phyloP scores from a whole-genome alignment of 2,113 vertebrate species.

The Chitala chitala region DNA sequence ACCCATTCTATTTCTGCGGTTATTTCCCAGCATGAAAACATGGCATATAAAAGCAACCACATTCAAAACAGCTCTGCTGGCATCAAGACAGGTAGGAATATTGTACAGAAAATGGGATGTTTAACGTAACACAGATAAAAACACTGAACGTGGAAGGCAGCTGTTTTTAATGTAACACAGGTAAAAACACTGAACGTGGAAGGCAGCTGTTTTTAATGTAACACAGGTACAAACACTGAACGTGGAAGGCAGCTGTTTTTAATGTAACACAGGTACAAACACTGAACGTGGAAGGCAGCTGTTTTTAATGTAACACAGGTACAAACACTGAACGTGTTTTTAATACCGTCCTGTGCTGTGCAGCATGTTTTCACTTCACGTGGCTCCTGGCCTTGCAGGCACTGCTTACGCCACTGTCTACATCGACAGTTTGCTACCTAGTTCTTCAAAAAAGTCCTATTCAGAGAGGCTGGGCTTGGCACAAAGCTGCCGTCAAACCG shows the following conservation, averaged over 20 bases:
- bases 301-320: too few species aligned
- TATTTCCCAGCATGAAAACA: neutral
- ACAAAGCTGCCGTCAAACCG: slow-evolving; percentile 56
- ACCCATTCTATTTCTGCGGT: neutral
- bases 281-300: too few species aligned
- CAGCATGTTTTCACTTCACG: neutral
- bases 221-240: too few species aligned
- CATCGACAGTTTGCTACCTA: slow-evolving; percentile 54
- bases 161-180: too few species aligned
- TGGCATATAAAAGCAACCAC: neutral
- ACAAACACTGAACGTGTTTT: too few species aligned
- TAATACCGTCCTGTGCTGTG: too few species aligned
- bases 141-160: too few species aligned
- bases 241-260: too few species aligned
- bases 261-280: too few species aligned
- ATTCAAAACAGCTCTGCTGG: neutral
- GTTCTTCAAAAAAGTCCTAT: slow-evolving; percentile 63
- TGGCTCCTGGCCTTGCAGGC: slow-evolving; percentile 36
- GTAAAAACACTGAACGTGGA: too few species aligned
- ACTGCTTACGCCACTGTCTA: slow-evolving; percentile 43
- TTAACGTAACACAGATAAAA: too few species aligned
- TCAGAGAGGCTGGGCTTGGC: slow-evolving; percentile 58
- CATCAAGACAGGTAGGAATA: neutral
- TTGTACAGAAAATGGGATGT: neutral
- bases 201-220: too few species aligned